phyloP scores from a whole-genome alignment of 2,113 vertebrate genomes.

The Otus sunia region DNA sequence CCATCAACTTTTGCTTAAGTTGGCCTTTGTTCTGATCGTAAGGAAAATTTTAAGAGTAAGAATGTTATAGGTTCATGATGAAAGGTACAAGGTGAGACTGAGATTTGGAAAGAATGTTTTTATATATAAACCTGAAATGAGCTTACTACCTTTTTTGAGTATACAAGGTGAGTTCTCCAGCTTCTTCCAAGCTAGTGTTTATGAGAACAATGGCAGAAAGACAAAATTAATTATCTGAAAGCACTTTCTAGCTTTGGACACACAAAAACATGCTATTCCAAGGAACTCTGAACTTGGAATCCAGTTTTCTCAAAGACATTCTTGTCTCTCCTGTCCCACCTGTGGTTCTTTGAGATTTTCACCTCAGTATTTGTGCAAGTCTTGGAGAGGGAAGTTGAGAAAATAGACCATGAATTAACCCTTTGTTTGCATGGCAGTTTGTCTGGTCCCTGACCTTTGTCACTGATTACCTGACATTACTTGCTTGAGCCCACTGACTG shows the following conservation, averaged over 20 bases:
- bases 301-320: neutral
- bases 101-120: neutral
- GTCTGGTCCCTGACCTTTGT: neutral
- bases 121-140: neutral
- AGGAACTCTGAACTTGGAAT: neutral
- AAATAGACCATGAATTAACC: neutral
- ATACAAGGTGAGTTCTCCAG: neutral
- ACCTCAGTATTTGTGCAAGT: neutral
- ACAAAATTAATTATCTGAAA: neutral
- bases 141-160: neutral
- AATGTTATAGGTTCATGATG: neutral
- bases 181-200: neutral
- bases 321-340: neutral
- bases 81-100: neutral
- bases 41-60: neutral
- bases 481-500: neutral
- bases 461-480: neutral
- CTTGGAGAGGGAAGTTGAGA: neutral
- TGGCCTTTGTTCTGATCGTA: neutral
- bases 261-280: neutral
- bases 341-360: neutral
- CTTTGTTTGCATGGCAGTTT: accelerated
- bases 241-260: neutral
- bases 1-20: neutral
- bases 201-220: neutral